Conservation (phyloP, 1,140 invertebrate species). For the Euschistus heros region DNA sequence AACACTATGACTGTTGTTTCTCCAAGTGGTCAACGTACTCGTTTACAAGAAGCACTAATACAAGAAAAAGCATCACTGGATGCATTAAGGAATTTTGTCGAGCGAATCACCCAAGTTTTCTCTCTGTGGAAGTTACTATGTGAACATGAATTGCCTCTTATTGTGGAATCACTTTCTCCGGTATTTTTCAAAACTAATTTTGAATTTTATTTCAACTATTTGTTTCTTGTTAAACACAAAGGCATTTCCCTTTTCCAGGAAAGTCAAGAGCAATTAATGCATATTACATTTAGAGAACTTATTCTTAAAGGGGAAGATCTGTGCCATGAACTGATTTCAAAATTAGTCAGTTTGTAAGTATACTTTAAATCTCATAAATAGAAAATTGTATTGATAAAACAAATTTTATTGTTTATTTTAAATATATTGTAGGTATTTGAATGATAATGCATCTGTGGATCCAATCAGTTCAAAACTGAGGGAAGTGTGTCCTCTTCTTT, state of each 20-base stretch:
- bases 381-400: background rate
- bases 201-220: background rate
- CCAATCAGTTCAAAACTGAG: constrained; percentile 78
- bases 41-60: constrained; percentile 39
- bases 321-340: constrained; percentile 58
- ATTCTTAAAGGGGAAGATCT: constrained; percentile 75
- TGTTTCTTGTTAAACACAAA: constrained; percentile 14
- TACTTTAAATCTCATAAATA: background rate
- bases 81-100: constrained; percentile 63
- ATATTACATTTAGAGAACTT: constrained; percentile 65
- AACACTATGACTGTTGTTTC: constrained; percentile 17
- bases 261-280: constrained; percentile 47
- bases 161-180: constrained; percentile 49
- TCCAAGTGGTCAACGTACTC: constrained; percentile 13
- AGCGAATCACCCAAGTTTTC: constrained; percentile 76
- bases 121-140: constrained; percentile 87
- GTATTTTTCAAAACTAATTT: constrained; percentile 30
- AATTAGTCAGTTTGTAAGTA: constrained; percentile 54
- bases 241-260: constrained; percentile 37
- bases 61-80: constrained; percentile 66
- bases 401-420: background rate
- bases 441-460: constrained; percentile 89
- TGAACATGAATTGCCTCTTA: constrained; percentile 82
- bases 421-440: constrained; percentile 57
- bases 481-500: constrained; percentile 86